These are phyloP conservation scores for Platerodrilus igneus DNA, from an alignment of 2,888 invertebrate species.

Conservation along the genomic window DNA sequence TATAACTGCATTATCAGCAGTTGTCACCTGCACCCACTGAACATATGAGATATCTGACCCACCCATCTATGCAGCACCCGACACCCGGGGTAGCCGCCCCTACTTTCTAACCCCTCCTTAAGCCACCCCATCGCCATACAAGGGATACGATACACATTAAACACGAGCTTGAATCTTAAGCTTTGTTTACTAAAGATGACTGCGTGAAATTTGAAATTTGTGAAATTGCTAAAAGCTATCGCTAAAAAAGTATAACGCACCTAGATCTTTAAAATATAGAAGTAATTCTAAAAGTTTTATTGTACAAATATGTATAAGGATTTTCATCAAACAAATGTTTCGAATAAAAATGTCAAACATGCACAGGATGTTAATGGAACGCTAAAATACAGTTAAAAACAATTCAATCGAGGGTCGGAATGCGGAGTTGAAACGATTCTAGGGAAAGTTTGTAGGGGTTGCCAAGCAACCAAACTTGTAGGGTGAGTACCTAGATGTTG, in stretches of 20 bases:
- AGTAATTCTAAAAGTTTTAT: neutral
- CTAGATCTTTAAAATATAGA: neutral
- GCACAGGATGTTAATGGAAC: no score
- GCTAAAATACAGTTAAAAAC: no score
- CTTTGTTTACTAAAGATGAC: no score
- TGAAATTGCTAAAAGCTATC: no score
- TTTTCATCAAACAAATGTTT: no score
- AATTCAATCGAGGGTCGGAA: no score
- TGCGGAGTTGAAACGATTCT: no score
- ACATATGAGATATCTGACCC: slow-evolving; percentile 48
- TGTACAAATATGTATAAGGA: neutral
- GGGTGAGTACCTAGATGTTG: no score
- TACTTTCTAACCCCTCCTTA: slow-evolving; percentile 45
- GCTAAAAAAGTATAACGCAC: no score
- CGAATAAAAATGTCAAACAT: neutral
- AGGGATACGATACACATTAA: slow-evolving; percentile 33
- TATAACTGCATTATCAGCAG: slow-evolving; percentile 27
- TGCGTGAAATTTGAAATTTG: no score
- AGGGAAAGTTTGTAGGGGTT: slow-evolving; percentile 31
- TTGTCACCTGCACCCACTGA: slow-evolving; percentile 34
- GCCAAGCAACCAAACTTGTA: slow-evolving; percentile 32
- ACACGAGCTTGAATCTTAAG: slow-evolving; percentile 17
- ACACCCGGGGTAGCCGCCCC: slow-evolving; percentile 47
- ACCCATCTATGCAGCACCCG: slow-evolving; percentile 50
- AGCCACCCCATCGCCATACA: slow-evolving; percentile 40